Base-by-base conservation (phyloP, 2,888 invertebrate species). In the Cenopis cana region DNA sequence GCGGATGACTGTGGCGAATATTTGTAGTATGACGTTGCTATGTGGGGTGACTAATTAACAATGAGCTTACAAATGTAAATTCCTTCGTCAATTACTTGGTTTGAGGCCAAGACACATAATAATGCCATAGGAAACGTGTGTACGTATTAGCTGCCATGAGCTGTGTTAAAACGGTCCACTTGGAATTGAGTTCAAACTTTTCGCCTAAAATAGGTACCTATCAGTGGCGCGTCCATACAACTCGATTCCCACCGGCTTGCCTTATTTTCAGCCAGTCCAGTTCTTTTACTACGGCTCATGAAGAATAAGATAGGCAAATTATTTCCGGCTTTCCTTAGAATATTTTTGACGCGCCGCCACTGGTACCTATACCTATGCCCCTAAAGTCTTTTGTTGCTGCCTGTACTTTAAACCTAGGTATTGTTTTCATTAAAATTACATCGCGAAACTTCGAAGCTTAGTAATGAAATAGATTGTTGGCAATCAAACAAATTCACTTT, bases 1-100 rank as follows among this genome's bases (percentile, higher is more conserved):
- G 81, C 82, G 83, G 83, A 85, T 86, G 88, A 86, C 82, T 74
- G 72, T 69, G 73, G 68, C 76, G 75, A 76, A 75, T 72, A 73
- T 69, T 65, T 68, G 54, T 41, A 61, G 41, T 67, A 67, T 66
- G 71, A 56, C 60, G 61, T 60, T 70, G 70, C 65, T 66, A 67
- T 71, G 67, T 71, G 57, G 60, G 60, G 55, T 71, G 67, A 71
- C 71, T 66, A 66, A 70, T 70, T 49, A 59, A 55, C 66, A 38
- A 54, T 67, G 60, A 71, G 55, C 38, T 67, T 71, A 67, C 71
- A 61, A 60, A 61, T 67, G 71, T 71, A 67, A 60, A 71, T 67
- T 67, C 71, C 55, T 60, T 24, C 36, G 55, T 67, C 71, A 67
- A 67, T 71, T 67, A 67, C 66, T 60, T 67, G 66, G 60, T 54